Base-by-base conservation (phyloP, 1,140 invertebrate genomes). In the Drosophila carrolli region DNA sequence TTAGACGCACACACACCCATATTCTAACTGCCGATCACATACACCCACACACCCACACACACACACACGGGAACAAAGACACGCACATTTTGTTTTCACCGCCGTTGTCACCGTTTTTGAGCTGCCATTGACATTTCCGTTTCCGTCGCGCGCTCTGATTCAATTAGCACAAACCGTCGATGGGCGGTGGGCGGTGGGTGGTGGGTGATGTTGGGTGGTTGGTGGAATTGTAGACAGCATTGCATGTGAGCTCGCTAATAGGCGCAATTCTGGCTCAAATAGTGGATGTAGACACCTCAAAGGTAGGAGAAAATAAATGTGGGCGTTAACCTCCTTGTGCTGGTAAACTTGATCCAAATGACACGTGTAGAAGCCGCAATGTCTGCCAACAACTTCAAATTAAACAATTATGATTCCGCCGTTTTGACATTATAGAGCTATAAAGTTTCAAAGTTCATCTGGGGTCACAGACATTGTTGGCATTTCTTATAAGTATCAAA, bases 61-160 rank as follows among this genome's bases (percentile, higher is more conserved):
- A 58, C 41, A 53, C 10, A 51, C 38, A 35, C 37, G 46, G 10
- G 48, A 16, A 47, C 43, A 62, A 48, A 58, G 23, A 48, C 47
- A 57, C 47, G 47, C 57, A 72, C 68, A 70, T 70, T 71, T 35
- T 57, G 60, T 56, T 70, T 57, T 67, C 65, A 67, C 58, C 63
- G 59, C 61, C 61, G 48, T 54, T 61, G 78, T 55, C 73, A 76
- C 74, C 74, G 81, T 86, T 88, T 86, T 86, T 88, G 68, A 88
- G 53, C 82, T 82, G 83, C 75, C 83, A 82, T 82, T 88, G 83
- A 88, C 83, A 79, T 86, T 82, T 86, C 66, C 82, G 83, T 86
- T 86, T 86, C 75, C 82, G 78, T 68, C 61, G 62, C 59, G 59
- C 75, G 54, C 53, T 63, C 68, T 88, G 83, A 86, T 86, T 86